Evolutionary conservation across 2,113 vertebrate species (phyloP), one percentile per base, ranked within the genome.

Genomic region (Gallinago paraguaiae): DNA sequence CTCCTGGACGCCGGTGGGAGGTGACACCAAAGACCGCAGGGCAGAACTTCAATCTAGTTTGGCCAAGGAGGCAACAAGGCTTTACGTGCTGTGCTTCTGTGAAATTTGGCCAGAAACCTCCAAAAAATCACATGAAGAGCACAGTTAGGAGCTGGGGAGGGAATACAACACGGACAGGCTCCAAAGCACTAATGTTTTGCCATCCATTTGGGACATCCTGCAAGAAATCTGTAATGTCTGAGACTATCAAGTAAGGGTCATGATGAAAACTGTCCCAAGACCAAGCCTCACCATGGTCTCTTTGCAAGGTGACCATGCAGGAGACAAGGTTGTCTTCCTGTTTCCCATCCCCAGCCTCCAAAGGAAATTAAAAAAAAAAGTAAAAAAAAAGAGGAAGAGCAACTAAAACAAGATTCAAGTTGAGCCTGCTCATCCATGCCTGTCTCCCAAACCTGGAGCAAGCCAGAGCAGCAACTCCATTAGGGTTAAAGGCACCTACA

Each of bases 311-410:
- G 45, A 45, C n/a, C 22, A 20, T 5, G 23, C 19, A 57, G 50
- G 13, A 75, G 25, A 60, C 35, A 39, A 41, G 30, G 51, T 31
- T 1, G 1, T 27, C 20, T 15, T 0, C 20, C 19, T 0, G 4
- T 41, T 30, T 45, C 37, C 70, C 9, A 1, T 3, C 33, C 45
- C 10, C 8, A 2, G 39, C 9, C 39, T 30, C 63, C 41, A 45
- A 45, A 65, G 43, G 19, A 45, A 45, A 17, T 54, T 16, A 15
- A 16, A 53, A 53, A 28, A 53, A 27, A 53, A 37, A 50, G n/a
- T n/a, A 16, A 31, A 31, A n/a, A 13, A 14, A n/a, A 61, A 15
- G 14, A 78, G 28, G 9, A 76, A 61, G 22, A 85, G 24, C 35
- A 82, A 39, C 35, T 56, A 51, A 65, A 50, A 4, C 7, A 67